Evolutionary conservation across 2,797 vertebrate genomes (phyloP).

Genomic region (Lutjanus campechanus): DNA sequence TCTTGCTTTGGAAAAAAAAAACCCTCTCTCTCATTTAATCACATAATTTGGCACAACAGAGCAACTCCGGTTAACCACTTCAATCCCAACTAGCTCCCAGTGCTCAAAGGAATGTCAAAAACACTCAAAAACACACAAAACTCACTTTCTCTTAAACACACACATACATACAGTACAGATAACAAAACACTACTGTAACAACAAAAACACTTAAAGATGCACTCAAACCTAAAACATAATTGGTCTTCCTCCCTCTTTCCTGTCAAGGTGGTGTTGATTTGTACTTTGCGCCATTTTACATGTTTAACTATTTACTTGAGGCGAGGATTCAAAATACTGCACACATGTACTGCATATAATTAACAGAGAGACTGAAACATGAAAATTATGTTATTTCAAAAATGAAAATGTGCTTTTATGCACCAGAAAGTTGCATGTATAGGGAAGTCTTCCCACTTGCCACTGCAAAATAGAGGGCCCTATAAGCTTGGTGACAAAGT

Average conservation of each 20-base stretch:
- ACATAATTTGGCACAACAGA: constrained; percentile 11
- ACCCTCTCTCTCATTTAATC: constrained; percentile 4
- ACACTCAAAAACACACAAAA: constrained; percentile 11
- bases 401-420: neutral
- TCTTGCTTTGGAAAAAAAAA: constrained; percentile 15
- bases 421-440: neutral
- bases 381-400: neutral
- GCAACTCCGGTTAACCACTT: constrained; percentile 41
- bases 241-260: constrained; percentile 24
- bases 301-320: neutral
- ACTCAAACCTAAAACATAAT: constrained; percentile 6
- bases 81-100: constrained; percentile 58
- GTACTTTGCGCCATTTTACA: neutral
- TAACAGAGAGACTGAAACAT: neutral
- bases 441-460: neutral
- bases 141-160: constrained; percentile 1
- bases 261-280: neutral
- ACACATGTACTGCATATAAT: neutral
- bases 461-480: neutral
- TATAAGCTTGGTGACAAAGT: neutral
- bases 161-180: constrained; percentile 65
- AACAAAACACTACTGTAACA: constrained; percentile 34
- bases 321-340: constrained; percentile 13
- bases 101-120: constrained; percentile 61
- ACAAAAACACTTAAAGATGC: constrained; percentile 40